Percentiles rank a stretch among this genome's conserved stretches.
These are phyloP conservation scores for Antheraea mylitta DNA, from an alignment of 1,140 invertebrate genomes.

Conservation along the genomic window DNA sequence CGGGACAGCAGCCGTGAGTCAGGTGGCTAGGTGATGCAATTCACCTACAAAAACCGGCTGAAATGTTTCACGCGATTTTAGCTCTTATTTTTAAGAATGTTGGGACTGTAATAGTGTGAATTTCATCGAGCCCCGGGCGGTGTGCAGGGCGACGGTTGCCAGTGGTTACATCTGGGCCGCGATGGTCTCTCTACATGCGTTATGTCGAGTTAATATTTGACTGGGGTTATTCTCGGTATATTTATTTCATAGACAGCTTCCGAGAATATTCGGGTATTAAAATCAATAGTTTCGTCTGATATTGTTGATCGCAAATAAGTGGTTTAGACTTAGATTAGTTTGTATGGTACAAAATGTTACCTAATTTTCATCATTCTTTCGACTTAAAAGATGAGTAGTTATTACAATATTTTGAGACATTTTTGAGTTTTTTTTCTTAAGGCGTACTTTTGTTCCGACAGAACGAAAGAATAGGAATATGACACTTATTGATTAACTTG, in stretches of 20 bases:
- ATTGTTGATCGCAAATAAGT: not conserved
- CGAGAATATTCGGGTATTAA: constrained; percentile 22
- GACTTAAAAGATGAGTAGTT: no score
- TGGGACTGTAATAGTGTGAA: constrained; percentile 23
- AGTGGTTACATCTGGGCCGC: constrained; percentile 36
- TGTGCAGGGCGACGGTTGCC: constrained; percentile 32
- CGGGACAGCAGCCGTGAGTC: constrained; percentile 27
- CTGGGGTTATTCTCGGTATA: constrained; percentile 32
- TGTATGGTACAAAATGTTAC: no score
- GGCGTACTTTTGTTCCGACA: no score
- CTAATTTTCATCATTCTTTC: no score
- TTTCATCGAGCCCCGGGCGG: constrained; percentile 21
- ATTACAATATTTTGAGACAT: no score
- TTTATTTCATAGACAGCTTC: constrained; percentile 23
- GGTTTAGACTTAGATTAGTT: no score
- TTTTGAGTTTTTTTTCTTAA: no score
- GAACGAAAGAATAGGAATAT: no score
- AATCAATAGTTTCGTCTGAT: constrained; percentile 24
- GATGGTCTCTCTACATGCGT: constrained; percentile 30
- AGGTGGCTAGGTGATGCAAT: constrained; percentile 37
- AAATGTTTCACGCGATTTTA: constrained; percentile 21
- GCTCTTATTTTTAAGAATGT: constrained; percentile 24
- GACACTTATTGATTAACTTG: no score
- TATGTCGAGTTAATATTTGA: constrained; percentile 43
- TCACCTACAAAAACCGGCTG: constrained; percentile 28